These are phyloP conservation scores for Leptinotarsa undecemlineata DNA, from an alignment of 1,140 invertebrate species.

Conservation along the genomic window DNA sequence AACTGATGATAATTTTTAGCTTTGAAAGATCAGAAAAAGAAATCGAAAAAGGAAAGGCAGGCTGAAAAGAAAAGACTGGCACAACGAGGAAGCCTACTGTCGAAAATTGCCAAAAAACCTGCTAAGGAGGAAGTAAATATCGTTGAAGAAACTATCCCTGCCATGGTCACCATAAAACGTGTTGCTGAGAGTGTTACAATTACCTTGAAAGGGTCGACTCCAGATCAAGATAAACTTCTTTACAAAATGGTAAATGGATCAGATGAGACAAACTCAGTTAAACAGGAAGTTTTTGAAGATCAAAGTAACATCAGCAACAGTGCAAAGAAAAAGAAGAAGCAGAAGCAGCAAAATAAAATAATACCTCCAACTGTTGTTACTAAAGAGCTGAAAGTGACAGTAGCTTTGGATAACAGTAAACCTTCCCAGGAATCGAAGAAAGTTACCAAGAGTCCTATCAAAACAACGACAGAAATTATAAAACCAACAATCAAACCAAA, in stretches of 20 bases:
- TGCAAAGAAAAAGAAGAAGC: conserved; percentile 40
- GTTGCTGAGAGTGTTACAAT: conserved; percentile 74
- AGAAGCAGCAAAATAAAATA: conserved; percentile 41
- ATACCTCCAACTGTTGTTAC: conserved; percentile 37
- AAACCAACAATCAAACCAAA: conserved; percentile 25
- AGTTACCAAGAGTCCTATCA: conserved; percentile 50
- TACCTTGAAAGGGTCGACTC: conserved; percentile 73
- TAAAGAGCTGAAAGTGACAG: conserved; percentile 41
- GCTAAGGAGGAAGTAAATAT: conserved; percentile 49
- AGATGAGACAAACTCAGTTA: conserved; percentile 20
- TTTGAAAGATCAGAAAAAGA: conserved; percentile 32
- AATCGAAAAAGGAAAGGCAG: conserved; percentile 40
- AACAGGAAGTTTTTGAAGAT: not conserved
- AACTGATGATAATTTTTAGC: not conserved
- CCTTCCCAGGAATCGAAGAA: conserved; percentile 47
- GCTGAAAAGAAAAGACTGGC: conserved; percentile 31
- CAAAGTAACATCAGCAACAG: conserved; percentile 23
- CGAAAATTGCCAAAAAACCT: conserved; percentile 32
- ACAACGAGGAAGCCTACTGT: conserved; percentile 21
- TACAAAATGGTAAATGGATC: conserved; percentile 76
- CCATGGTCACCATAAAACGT: conserved; percentile 75
- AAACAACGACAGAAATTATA: conserved; percentile 58
- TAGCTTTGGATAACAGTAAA: conserved; percentile 37
- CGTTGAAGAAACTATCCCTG: conserved; percentile 52
- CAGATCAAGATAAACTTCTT: conserved; percentile 73